phyloP scores from a whole-genome alignment of 2,113 vertebrate species.

The Ictalurus punctatus region DNA sequence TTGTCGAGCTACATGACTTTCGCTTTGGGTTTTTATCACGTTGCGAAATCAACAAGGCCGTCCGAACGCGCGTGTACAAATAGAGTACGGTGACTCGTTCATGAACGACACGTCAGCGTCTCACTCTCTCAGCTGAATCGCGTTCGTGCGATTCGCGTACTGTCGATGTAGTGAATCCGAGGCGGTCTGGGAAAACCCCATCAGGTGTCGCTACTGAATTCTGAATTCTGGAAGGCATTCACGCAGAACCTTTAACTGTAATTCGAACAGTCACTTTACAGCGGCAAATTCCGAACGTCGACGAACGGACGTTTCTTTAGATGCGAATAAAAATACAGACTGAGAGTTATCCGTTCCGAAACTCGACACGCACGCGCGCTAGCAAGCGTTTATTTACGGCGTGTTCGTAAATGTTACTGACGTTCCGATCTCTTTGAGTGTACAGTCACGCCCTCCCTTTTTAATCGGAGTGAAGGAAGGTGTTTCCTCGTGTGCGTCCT shows the following conservation, averaged over 20 bases:
- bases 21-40: background rate
- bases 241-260: background rate
- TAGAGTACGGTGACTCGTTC: background rate
- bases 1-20: background rate
- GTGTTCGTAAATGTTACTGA: background rate
- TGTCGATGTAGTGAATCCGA: background rate
- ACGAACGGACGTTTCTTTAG: background rate
- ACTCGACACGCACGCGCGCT: too few relatives aligned
- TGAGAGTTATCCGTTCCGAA: background rate
- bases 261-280: background rate
- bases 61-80: background rate
- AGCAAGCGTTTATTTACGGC: too few relatives aligned
- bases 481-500: background rate
- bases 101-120: background rate
- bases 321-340: background rate
- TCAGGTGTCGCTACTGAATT: background rate
- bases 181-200: background rate
- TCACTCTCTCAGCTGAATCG: background rate
- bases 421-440: background rate
- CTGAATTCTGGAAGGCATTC: background rate
- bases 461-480: background rate
- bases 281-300: background rate
- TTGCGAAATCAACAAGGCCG: background rate
- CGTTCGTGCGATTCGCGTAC: background rate
- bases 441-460: background rate